Percentiles rank a stretch among this genome's conserved stretches.
phyloP scores from a whole-genome alignment of 2,113 vertebrate species.

The Muscicapa adusta region DNA sequence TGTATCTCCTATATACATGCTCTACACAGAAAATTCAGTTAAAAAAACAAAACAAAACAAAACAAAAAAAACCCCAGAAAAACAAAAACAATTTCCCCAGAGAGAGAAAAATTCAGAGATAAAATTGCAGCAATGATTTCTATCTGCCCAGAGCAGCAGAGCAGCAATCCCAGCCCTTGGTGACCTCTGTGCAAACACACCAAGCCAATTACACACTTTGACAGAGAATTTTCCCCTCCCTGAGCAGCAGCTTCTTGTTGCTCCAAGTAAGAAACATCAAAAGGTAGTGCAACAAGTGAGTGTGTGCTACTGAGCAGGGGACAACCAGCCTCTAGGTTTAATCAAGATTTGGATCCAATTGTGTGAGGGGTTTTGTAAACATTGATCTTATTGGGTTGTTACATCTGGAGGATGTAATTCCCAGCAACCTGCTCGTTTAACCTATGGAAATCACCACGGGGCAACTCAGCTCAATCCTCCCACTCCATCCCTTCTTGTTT shows the following conservation, averaged over 20 bases:
- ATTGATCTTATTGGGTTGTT: not conserved
- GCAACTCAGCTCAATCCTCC: not conserved
- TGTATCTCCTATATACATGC: not conserved
- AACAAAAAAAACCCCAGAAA: not conserved
- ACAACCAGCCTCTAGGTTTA: not conserved
- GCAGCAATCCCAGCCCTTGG: conserved; percentile 1
- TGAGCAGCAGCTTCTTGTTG: not conserved
- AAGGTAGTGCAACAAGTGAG: not conserved
- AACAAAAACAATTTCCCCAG: not conserved
- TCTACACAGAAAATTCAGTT: not conserved
- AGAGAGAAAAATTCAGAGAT: not conserved
- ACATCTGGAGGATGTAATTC: not conserved
- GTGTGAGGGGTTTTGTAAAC: not conserved
- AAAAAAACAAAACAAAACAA: too few relatives aligned
- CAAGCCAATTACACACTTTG: not conserved
- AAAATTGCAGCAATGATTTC: conserved; percentile 18
- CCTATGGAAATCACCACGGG: not conserved
- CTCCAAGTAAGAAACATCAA: not conserved
- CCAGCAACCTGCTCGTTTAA: not conserved
- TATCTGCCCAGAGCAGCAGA: not conserved
- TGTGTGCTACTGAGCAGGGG: not conserved
- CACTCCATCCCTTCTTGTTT: not conserved
- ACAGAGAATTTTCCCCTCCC: not conserved
- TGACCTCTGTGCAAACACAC: conserved; percentile 3
- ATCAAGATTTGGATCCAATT: not conserved